Base-by-base conservation (phyloP, 2,113 vertebrate genomes). In the Crotophaga sulcirostris region DNA sequence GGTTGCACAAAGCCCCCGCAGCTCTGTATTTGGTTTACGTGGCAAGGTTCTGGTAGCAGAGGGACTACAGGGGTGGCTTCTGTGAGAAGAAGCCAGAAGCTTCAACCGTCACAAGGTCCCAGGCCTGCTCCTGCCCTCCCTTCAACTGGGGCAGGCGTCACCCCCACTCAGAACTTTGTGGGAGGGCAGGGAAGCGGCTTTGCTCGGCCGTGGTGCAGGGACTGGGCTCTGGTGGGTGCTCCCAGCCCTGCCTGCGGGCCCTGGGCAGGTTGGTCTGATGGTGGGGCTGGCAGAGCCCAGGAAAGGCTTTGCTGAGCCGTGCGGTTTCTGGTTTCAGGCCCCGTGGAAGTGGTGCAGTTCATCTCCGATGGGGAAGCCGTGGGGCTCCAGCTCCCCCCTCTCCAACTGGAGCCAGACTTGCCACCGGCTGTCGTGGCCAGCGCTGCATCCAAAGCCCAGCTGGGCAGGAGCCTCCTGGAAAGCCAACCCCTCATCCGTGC, bases 401-500 rank as follows among this genome's bases (percentile, higher is more conserved):
- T 93, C 17, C 96, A 97, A 55, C 70, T 87, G 3, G 94, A 95
- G 25, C 21, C 44, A 40, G 96, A 96, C 19, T 26, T 94, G 31
- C 62, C 74, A 0, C 59, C 78, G 0, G 20, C 80, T 15, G 1
- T n/a, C 3, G n/a, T 54, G 3, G 72, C 56, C 56, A 85, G 68
- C 40, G 24, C 84, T 73, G 69, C 75, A 40, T 89, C 80, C 70
- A 97, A 93, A 70, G 78, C 49, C 45, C 95, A 90, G 29, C 91
- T 81, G 93, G 73, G 93, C 60, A 95, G 94, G 59, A 96, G 92
- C 36, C 80, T 95, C 19, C 91, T 96, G 81, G 97, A 98, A 58
- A 94, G 94, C 26, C 97, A 97, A 44, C 96, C 97, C 62, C 96
- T 97, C 73, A 88, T 97, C 60, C 90, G 93, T 7, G 87, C 89